Conservation (phyloP, 2,888 invertebrate genomes). For the Metopia argyrocephala region DNA sequence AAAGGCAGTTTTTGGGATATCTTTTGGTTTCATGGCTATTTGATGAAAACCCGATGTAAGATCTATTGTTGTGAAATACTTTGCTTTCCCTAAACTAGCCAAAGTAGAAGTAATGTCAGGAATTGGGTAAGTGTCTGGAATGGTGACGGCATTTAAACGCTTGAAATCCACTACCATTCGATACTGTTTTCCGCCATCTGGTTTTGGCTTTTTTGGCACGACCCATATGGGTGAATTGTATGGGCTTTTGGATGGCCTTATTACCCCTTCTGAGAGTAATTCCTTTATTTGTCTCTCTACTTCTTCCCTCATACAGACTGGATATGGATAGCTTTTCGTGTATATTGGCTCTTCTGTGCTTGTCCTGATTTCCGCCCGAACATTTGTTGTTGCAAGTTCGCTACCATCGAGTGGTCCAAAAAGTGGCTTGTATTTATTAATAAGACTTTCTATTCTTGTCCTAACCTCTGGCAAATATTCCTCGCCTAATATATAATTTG, state of each 20-base stretch:
- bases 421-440: neutral
- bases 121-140: constrained; percentile 61
- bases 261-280: constrained; percentile 67
- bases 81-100: constrained; percentile 60
- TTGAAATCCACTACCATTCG: constrained; percentile 65
- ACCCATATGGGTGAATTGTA: constrained; percentile 69
- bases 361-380: neutral
- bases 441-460: neutral
- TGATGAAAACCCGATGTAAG: constrained; percentile 50
- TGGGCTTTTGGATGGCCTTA: constrained; percentile 67
- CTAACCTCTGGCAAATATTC: neutral
- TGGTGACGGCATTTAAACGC: constrained; percentile 60
- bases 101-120: constrained; percentile 61
- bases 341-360: constrained; percentile 1
- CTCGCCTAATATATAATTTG: constrained; percentile 6
- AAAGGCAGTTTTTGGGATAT: neutral
- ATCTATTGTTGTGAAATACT: constrained; percentile 64
- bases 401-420: constrained; percentile 1
- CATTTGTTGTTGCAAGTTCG: neutral
- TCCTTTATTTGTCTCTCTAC: constrained; percentile 8
- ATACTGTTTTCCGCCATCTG: constrained; percentile 58
- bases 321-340: constrained; percentile 3
- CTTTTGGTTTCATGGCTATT: constrained; percentile 38
- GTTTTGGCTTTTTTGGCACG: constrained; percentile 65
- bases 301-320: neutral